Base-by-base conservation (phyloP, 53 echinoderm and acorn worm genomes). In the Pentamera pediparva region DNA sequence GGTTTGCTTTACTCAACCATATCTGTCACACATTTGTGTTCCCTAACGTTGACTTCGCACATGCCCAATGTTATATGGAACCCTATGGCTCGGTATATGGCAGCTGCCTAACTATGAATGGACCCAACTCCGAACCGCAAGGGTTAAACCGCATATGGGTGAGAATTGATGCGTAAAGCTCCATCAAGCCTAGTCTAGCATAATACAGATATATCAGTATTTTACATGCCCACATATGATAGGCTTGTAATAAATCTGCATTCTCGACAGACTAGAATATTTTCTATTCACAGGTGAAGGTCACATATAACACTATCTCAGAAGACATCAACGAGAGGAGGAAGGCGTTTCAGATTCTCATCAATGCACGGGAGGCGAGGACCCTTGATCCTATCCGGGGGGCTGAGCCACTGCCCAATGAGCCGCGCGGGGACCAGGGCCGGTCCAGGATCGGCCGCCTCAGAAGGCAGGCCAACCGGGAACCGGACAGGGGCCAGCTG, bases 261-360 rank as follows among this genome's bases (percentile, higher is more conserved):
- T 4, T 12, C 32, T 26, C 3, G 19, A 12, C 36, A 61, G 73
- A 47, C 8, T 43, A 26, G 24, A 7, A 39, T 71, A 31, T 17
- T 19, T 35, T 61, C 32, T 20, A 13, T 34, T 25, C 21, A 35
- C 48, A 82, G 82, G 82, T 82, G 24, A 35, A 82, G 54, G 70
- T 87, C 55, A 82, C 64, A 19, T 87, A 41, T 18, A 67, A 67
- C 29, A 76, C 75, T 18, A 73, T 58, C 37, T 55, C 78, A 51
- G 17, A 62, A 48, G 81, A 78, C 49, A 30, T 58, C 28, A 38
- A 59, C 48, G 31, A 32, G 1, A 80, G 79, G 5, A 67, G 27
- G 18, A 85, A 88, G 58, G 79, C 85, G 38, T 88, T 92, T 70
- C 48, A 72, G 7, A 76, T 92, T 22, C 13, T 10, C 10, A 78